Conservation (phyloP, 2,113 vertebrate species). For the Pitta sordida region DNA sequence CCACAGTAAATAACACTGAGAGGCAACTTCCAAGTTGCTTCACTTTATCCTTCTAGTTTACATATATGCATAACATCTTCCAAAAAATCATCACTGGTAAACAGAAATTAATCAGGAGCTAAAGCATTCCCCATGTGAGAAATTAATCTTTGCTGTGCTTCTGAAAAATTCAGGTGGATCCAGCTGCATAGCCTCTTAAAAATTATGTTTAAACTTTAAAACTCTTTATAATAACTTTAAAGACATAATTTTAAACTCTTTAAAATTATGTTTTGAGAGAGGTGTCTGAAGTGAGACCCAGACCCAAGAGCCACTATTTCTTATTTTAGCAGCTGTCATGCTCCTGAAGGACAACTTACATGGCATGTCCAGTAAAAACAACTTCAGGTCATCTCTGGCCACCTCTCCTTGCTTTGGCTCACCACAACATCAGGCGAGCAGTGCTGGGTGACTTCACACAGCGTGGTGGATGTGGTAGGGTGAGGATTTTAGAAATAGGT, state of each 20-base stretch:
- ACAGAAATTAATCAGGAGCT: neutral
- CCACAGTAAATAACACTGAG: neutral
- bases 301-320: neutral
- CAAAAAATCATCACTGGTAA: neutral
- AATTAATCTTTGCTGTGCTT: neutral
- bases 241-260: no score
- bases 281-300: neutral
- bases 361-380: neutral
- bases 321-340: neutral
- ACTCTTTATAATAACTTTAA: no score
- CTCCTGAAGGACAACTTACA: neutral
- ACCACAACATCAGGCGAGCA: rapidly evolving
- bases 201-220: neutral
- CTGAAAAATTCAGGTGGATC: neutral
- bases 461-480: rapidly evolving
- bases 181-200: neutral
- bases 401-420: neutral
- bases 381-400: neutral
- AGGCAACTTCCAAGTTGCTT: neutral
- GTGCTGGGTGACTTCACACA: neutral
- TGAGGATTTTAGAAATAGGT: neutral
- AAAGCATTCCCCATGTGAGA: neutral
- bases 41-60: neutral
- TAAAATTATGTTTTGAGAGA: neutral
- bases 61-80: neutral